Evolutionary conservation across 2,888 invertebrate genomes (phyloP).

Genomic region (Lydus trimaculatus): DNA sequence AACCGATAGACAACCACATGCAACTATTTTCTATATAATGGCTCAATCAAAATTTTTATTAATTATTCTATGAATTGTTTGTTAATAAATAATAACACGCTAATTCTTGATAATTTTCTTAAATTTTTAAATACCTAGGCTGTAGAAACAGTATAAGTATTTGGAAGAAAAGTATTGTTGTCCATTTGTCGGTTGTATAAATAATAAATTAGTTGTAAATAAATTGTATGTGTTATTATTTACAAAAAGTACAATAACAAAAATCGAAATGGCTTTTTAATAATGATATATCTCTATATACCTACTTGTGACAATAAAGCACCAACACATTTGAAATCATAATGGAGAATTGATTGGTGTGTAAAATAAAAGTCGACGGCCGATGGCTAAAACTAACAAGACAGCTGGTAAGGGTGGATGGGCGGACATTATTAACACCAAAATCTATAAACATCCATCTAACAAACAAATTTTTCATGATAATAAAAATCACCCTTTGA

Average conservation of each 20-base stretch:
- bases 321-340: constrained; percentile 43
- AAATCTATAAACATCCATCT: constrained; percentile 10
- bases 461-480: not conserved
- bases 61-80: not conserved
- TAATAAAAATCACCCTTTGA: not conserved
- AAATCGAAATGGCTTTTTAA: constrained; percentile 54
- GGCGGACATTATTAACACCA: constrained; percentile 3
- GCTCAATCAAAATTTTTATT: constrained; percentile 3
- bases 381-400: constrained; percentile 44
- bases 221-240: constrained; percentile 21
- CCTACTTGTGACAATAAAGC: constrained; percentile 49
- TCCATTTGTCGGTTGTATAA: constrained; percentile 10
- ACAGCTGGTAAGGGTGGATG: constrained; percentile 44
- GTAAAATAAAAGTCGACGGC: constrained; percentile 30
- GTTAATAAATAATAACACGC: not conserved
- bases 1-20: not conserved
- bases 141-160: too few relatives aligned
- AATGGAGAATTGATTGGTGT: constrained; percentile 57
- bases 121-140: too few relatives aligned
- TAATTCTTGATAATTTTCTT: not conserved
- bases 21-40: not conserved
- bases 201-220: constrained; percentile 26
- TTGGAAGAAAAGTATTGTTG: too few relatives aligned
- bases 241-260: constrained; percentile 14
- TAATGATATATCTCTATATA: constrained; percentile 52